Percentiles rank a stretch among this genome's conserved stretches.
Evolutionary conservation across 1,140 invertebrate species (phyloP).

Genomic region (Drosophila yakuba): DNA sequence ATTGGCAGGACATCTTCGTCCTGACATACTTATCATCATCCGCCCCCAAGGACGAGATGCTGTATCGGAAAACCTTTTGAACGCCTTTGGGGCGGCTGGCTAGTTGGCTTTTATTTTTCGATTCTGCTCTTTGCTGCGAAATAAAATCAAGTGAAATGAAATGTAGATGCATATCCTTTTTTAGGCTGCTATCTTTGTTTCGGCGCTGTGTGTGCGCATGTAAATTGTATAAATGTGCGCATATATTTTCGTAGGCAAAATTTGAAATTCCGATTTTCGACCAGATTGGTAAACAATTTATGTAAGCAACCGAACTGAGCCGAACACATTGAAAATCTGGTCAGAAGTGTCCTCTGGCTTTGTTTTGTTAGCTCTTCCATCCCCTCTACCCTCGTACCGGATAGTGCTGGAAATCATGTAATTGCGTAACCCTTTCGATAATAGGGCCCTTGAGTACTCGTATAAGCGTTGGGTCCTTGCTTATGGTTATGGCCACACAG

Average conservation of each 20-base stretch:
- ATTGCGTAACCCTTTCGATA: conserved; percentile 84
- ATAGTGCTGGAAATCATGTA: conserved; percentile 61
- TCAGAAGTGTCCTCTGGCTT: conserved; percentile 69
- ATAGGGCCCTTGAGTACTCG: conserved; percentile 81
- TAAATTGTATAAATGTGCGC: conserved; percentile 83
- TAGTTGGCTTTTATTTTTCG: conserved; percentile 51
- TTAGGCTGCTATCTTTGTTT: conserved; percentile 39
- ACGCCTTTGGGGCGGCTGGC: conserved; percentile 9
- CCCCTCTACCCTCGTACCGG: conserved; percentile 5
- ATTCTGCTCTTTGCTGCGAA: conserved; percentile 14
- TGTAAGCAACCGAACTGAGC: conserved; percentile 68
- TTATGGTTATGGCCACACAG: conserved; percentile 64
- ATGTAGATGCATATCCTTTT: conserved; percentile 77
- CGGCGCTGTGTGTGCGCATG: conserved; percentile 56
- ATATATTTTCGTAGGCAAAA: conserved; percentile 77
- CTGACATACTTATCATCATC: conserved; percentile 38
- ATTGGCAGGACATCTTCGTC: conserved; percentile 26
- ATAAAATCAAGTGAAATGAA: conserved; percentile 73
- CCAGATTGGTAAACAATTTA: conserved; percentile 84
- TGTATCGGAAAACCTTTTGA: conserved; percentile 16
- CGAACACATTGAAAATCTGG: conserved; percentile 66
- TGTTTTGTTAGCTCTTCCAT: conserved; percentile 48
- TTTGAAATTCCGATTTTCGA: conserved; percentile 84
- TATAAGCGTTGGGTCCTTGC: conserved; percentile 43
- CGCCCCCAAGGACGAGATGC: conserved; percentile 7